These are phyloP conservation scores for Phaonia tiefii DNA, from an alignment of 2,888 invertebrate genomes.

Conservation along the genomic window DNA sequence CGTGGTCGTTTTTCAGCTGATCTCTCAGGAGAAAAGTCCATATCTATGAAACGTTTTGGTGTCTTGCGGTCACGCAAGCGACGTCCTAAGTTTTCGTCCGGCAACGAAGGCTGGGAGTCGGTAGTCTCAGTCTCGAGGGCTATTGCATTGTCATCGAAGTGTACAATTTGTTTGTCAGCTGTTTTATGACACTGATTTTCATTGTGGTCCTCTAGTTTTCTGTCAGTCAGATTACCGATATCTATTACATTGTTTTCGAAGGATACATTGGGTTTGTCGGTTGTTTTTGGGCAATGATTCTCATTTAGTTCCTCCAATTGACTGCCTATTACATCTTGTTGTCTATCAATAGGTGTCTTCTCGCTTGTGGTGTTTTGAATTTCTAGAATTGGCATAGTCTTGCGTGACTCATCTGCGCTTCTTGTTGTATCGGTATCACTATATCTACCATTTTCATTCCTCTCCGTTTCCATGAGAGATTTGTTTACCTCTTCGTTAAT, in stretches of 20 bases:
- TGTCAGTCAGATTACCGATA: too few species aligned
- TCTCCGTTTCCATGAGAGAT: too few species aligned
- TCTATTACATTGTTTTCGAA: too few species aligned
- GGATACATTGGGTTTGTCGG: not conserved
- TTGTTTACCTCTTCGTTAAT: not conserved
- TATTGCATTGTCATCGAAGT: not conserved
- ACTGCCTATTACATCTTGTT: too few species aligned
- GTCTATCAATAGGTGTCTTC: too few species aligned
- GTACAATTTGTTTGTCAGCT: not conserved
- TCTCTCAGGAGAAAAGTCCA: not conserved
- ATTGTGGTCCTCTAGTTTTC: too few species aligned
- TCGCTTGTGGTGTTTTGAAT: too few species aligned
- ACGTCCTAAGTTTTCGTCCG: not conserved
- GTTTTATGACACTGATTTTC: too few species aligned
- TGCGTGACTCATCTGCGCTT: conserved; percentile 28
- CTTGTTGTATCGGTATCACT: conserved; percentile 11
- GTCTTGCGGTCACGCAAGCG: not conserved
- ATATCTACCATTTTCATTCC: not conserved
- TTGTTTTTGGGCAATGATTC: not conserved
- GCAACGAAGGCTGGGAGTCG: not conserved
- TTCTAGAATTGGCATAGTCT: not conserved
- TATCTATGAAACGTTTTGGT: not conserved
- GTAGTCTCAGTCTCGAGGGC: conserved; percentile 1
- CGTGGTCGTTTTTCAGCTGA: conserved; percentile 26
- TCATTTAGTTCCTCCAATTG: not conserved